These are phyloP conservation scores for Diorhabda sublineata DNA, from an alignment of 1,140 invertebrate genomes.

Conservation along the genomic window DNA sequence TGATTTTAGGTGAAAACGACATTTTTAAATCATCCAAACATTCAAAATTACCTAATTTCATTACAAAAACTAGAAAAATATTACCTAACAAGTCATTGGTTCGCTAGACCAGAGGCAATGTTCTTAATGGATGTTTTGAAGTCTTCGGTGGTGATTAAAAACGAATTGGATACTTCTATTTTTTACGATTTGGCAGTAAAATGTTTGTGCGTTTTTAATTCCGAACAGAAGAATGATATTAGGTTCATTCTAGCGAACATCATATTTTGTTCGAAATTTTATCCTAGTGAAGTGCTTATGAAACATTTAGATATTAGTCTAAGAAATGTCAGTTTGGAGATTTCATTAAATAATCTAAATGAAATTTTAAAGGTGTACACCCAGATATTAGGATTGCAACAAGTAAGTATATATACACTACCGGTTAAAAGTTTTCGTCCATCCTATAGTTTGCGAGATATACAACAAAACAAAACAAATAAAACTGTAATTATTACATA, in stretches of 20 bases:
- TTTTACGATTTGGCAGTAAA: constrained; percentile 53
- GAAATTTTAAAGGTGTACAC: constrained; percentile 52
- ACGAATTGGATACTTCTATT: constrained; percentile 43
- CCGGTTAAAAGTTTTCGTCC: too few species aligned
- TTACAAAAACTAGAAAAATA: constrained; percentile 30
- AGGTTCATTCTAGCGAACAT: constrained; percentile 51
- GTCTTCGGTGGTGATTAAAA: constrained; percentile 45
- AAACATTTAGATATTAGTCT: constrained; percentile 50
- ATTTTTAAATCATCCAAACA: constrained; percentile 38
- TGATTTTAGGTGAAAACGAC: constrained; percentile 42
- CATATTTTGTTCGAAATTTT: constrained; percentile 55
- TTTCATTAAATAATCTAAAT: constrained; percentile 48
- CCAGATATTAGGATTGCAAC: constrained; percentile 49
- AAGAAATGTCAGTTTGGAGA: constrained; percentile 46
- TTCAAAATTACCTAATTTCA: constrained; percentile 33
- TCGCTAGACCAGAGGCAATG: constrained; percentile 54
- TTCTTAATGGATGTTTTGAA: constrained; percentile 51
- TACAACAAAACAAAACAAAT: too few species aligned
- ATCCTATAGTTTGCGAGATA: too few species aligned
- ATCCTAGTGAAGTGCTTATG: constrained; percentile 52
- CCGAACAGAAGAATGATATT: constrained; percentile 49
- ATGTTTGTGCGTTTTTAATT: constrained; percentile 51
- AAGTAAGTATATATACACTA: constrained; percentile 28
- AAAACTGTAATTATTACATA: too few species aligned
- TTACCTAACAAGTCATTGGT: constrained; percentile 53